Percentiles rank a stretch among this genome's conserved stretches.
Conservation (phyloP, 1,140 invertebrate species). For the Conus betulinus region DNA sequence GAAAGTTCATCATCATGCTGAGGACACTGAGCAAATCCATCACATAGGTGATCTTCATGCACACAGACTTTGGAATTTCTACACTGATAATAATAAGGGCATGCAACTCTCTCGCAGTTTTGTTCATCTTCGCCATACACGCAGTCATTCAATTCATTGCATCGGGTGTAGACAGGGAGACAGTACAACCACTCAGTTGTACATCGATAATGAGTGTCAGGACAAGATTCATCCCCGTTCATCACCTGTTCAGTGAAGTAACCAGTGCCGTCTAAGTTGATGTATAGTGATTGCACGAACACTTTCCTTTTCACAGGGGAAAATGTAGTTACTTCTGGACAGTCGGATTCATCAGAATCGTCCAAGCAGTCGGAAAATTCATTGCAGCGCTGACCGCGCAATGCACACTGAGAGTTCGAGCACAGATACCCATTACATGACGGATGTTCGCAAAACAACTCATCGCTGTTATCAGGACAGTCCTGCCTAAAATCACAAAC, state of each 20-base stretch:
- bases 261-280: neutral
- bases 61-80: constrained; percentile 26
- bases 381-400: neutral
- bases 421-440: neutral
- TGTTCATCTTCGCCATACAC: neutral
- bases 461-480: neutral
- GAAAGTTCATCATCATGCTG: constrained; percentile 38
- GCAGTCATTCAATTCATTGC: constrained; percentile 22
- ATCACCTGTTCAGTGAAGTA: neutral
- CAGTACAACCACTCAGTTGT: neutral
- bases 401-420: neutral
- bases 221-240: neutral
- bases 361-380: neutral
- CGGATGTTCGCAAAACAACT: neutral
- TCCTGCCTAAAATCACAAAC: neutral
- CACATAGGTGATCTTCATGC: constrained; percentile 19
- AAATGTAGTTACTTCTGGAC: no score
- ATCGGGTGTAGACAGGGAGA: constrained; percentile 5
- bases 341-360: neutral
- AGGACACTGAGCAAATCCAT: constrained; percentile 38
- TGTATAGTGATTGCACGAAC: neutral
- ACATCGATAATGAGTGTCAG: constrained; percentile 9
- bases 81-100: constrained; percentile 38
- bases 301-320: no score
- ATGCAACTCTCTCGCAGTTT: constrained; percentile 3